Base-by-base conservation (phyloP, 2,888 invertebrate genomes). In the Cotesia congregata region DNA sequence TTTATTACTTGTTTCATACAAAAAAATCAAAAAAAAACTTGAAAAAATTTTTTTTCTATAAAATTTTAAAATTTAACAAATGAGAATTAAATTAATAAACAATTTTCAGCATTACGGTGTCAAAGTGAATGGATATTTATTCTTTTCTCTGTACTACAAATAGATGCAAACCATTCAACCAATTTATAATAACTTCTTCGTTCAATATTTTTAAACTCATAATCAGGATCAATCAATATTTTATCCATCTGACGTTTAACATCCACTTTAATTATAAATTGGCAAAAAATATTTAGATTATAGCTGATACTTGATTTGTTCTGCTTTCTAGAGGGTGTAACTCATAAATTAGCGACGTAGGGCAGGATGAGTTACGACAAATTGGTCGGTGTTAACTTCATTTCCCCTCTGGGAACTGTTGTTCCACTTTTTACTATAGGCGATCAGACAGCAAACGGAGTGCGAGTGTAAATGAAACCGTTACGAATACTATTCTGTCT, bases 331-430 rank as follows among this genome's bases (percentile, higher is more conserved):
- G 20, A 62, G 17, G 62, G 20, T 62, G 15, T 71, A 77, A 67
- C 76, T 67, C 65, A 72, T 67, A 76, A 61, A 60, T 75, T 72
- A 67, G 59, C 74, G 74, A 64, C 41, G 59, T 38, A 60, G 59
- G 70, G 78, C 74, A 79, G 74, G 67, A 74, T 20, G 71, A 75
- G 80, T 79, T 81, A 78, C 83, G 82, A 85, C 83, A 84, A 85
- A 85, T 85, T 85, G 83, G 81, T 81, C 20, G 77, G 80, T 82
- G 84, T 83, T 84, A 83, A 84, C 82, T 82, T 76, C 72, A 77
- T 78, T 80, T 77, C 78, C 79, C 77, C 80, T 73, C 64, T 77
- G 78, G 78, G 71, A 83, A 82, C 81, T 81, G 81, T 80, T 80
- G 82, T 40, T 59, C 6, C 9, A 20, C 78, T 77, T 76, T 60